Evolutionary conservation across 1,140 invertebrate species (phyloP), one percentile per base, ranked within the genome.

Genomic region (Limonius californicus): DNA sequence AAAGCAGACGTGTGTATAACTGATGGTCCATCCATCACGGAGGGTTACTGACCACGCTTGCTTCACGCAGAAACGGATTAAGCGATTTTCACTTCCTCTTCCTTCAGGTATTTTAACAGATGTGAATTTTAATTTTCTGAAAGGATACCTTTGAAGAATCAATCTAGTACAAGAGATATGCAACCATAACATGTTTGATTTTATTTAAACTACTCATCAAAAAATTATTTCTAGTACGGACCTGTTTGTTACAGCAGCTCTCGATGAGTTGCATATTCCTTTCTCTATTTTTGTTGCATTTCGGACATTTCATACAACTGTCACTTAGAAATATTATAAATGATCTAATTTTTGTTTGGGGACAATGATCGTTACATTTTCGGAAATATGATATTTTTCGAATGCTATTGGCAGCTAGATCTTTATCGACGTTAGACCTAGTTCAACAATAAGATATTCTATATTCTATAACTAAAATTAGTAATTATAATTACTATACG

Each of bases 271-370:
- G 61, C 61, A 62, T 57, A 50, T 62, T 62, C 61, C 57, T 62
- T 57, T 62, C 54, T 55, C 14, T 39, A 39, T 2, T 39, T 32
- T 32, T 43, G 60, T 62, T 57, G 27, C 54, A 27, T 42, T 45
- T 62, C 54, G 54, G 61, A 62, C 61, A 57, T 62, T 57, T 47
- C 54, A 57, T 32, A 30, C 42, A 61, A 39, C 54, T 62, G 61
- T 62, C 61, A 62, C 54, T 62, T 62, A 62, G 15, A 45, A 39
- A 62, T 57, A 62, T 62, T 62, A 62, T 62, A 62, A 62, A 62
- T 62, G 61, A 35, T 57, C 35, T 39, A 62, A 57, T 62, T 62
- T 47, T 62, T 53, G 39, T 62, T 50, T 18, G 45, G 15, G 16
- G 45, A 50, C 45, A 50, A 50, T 19, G n/a, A 21, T 18, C 12